These are phyloP conservation scores for Acromyrmex echinatior DNA, from an alignment of 1,140 invertebrate species.

Conservation along the genomic window DNA sequence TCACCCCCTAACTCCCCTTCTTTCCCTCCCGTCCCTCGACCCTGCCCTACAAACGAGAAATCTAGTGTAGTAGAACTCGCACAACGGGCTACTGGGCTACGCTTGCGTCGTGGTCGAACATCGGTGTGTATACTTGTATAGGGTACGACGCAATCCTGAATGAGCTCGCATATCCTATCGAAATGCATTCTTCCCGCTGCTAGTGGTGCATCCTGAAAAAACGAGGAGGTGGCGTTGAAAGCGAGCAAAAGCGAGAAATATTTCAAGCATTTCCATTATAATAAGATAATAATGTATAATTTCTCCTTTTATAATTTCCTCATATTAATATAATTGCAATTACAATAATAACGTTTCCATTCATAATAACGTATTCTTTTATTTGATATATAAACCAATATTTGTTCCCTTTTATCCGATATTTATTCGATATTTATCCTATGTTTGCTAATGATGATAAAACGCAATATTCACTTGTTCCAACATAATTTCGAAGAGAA, in stretches of 20 bases:
- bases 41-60: conserved; percentile 72
- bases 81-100: conserved; percentile 51
- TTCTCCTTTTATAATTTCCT: background rate
- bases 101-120: conserved; percentile 35
- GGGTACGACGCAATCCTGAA: conserved; percentile 25
- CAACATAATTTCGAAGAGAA: background rate
- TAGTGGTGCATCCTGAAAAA: background rate
- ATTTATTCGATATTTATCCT: background rate
- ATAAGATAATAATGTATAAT: background rate
- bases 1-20: conserved; percentile 12
- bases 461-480: background rate
- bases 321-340: conserved; percentile 8
- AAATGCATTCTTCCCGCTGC: background rate
- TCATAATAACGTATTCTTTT: background rate
- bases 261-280: background rate
- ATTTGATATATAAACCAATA: background rate
- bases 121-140: background rate
- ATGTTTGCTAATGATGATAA: background rate
- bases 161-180: conserved; percentile 13
- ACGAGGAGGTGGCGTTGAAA: background rate
- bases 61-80: conserved; percentile 70
- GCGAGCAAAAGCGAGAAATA: background rate
- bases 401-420: background rate
- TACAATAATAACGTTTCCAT: background rate
- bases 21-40: conserved; percentile 62